Evolutionary conservation across 2,888 invertebrate species (phyloP).

Genomic region (Trissolcus brochymenae): DNA sequence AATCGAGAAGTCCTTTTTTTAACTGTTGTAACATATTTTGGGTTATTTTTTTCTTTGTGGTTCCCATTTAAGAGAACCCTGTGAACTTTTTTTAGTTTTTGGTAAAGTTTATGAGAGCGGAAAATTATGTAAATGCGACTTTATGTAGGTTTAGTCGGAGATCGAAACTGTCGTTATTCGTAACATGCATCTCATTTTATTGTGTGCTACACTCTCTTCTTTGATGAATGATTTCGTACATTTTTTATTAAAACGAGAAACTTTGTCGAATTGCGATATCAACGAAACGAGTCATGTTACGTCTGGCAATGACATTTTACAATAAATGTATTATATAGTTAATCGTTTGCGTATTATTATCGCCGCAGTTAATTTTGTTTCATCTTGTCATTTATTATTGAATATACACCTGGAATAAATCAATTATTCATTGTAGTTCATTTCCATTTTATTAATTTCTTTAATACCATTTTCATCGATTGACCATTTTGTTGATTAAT

Average conservation of each 20-base stretch:
- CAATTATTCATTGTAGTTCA: constrained; percentile 7
- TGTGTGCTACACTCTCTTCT: neutral
- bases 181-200: constrained; percentile 34
- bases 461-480: neutral
- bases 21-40: neutral
- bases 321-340: constrained; percentile 43
- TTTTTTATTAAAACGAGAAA: neutral
- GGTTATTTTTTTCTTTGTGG: neutral
- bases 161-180: constrained; percentile 21
- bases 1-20: neutral
- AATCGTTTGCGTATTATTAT: constrained; percentile 13
- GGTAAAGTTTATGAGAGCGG: constrained; percentile 21
- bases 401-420: constrained; percentile 8
- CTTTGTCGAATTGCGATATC: constrained; percentile 16
- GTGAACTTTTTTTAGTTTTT: constrained; percentile 5
- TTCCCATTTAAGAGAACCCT: neutral
- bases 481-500: neutral
- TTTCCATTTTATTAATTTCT: neutral
- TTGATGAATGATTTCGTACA: constrained; percentile 13
- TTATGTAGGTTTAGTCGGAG: constrained; percentile 5
- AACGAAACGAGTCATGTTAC: constrained; percentile 35
- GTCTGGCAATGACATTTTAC: constrained; percentile 12
- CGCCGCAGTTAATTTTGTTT: constrained; percentile 2
- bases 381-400: neutral
- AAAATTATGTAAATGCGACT: constrained; percentile 28